Evolutionary conservation across 2,888 invertebrate species (phyloP), one percentile per base, ranked within the genome.

Genomic region (Epiblema foenella): DNA sequence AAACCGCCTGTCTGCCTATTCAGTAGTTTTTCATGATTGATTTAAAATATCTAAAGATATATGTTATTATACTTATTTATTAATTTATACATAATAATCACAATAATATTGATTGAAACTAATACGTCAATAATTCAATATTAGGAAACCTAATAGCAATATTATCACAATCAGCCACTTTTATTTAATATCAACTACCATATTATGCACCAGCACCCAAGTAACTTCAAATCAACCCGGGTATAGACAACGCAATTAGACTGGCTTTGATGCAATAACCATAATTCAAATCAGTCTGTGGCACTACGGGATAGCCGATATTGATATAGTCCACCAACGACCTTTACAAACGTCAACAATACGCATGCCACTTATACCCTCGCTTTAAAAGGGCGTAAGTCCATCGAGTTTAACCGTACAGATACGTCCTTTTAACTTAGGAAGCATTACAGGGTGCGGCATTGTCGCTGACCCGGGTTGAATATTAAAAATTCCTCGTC

Each of bases 401-500:
- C 9, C 2, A 24, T 15, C 10, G 9, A 56, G 9, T 29, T n/a
- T n/a, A 15, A 20, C 20, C 52, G 20, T 12, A 12, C 20, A 46
- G 5, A 63, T 63, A 63, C 18, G 63, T 52, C 63, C 11, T 37
- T 63, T 52, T 63, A 37, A 15, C 8, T 37, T 37, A 37, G 52
- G 10, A 15, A 20, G 20, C 37, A 17, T 3, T n/a, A 79, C 83
- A 79, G 82, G 79, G 80, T 79, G 74, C 77, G 72, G 83, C 78
- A 85, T 87, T 87, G 87, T 86, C 75, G 75, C 75, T 75, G 77
- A 74, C 76, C 77, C 78, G 75, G 77, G 77, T 80, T 81, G 81
- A 83, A 85, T 86, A 84, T 85, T 88, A 88, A 88, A 88, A 88
- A 88, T 88, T 87, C 88, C 87, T 60, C 74, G 74, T 73, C 78